Evolutionary conservation across 2,797 vertebrate genomes (phyloP).

Genomic region (Scarus forsteni): DNA sequence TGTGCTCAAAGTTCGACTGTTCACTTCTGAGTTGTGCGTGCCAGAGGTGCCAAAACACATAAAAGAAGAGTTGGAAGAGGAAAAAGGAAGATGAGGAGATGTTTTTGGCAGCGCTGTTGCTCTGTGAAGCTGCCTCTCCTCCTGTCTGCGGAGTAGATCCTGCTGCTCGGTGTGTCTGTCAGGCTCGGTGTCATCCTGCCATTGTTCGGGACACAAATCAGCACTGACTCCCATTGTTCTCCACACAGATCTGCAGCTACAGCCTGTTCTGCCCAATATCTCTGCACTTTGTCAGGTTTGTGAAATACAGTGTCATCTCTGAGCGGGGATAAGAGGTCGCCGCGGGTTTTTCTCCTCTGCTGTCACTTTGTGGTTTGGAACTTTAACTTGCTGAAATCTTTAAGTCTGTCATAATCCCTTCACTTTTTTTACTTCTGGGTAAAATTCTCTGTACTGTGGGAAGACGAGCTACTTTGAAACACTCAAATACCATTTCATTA

Average conservation of each 20-base stretch:
- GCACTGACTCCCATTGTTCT: slow-evolving; percentile 79
- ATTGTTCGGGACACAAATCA: slow-evolving; percentile 80
- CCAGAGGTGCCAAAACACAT: slow-evolving; percentile 76
- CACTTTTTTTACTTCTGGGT: slow-evolving; percentile 7
- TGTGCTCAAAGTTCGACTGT: slow-evolving; percentile 58
- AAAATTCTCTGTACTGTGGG: too few species aligned
- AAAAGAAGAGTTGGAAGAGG: slow-evolving; percentile 70
- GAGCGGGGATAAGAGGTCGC: slow-evolving; percentile 29
- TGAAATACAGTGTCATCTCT: slow-evolving; percentile 60
- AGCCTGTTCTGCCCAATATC: slow-evolving; percentile 61
- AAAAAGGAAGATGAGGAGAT: slow-evolving; percentile 70
- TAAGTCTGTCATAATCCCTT: slow-evolving; percentile 32
- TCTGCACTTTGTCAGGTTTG: slow-evolving; percentile 68
- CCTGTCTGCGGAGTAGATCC: slow-evolving; percentile 65
- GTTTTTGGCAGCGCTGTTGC: slow-evolving; percentile 65
- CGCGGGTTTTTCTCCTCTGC: slow-evolving; percentile 21
- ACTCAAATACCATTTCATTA: too few species aligned
- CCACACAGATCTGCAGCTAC: slow-evolving; percentile 60
- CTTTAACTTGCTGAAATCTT: slow-evolving; percentile 1
- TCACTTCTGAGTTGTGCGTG: slow-evolving; percentile 69
- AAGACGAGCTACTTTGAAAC: too few species aligned
- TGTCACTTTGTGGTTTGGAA: slow-evolving; percentile 23
- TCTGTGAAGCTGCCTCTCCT: slow-evolving; percentile 58
- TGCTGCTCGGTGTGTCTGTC: slow-evolving; percentile 73
- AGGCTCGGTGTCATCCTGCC: slow-evolving; percentile 82